Percentiles rank a stretch among this genome's conserved stretches.
Evolutionary conservation across 2,797 vertebrate species (phyloP).

Genomic region (Ispidina lecontei): DNA sequence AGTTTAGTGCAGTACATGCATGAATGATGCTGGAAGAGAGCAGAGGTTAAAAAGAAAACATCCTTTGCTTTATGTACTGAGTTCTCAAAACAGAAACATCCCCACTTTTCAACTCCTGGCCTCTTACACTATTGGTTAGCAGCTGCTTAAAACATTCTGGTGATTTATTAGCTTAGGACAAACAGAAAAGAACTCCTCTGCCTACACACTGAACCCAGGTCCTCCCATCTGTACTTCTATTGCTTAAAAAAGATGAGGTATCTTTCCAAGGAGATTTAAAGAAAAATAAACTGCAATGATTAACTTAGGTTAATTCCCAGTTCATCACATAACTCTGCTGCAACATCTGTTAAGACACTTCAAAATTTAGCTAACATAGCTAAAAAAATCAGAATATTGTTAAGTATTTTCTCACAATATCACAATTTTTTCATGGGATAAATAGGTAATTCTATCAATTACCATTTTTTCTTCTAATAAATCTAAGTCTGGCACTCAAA

Average conservation of each 20-base stretch:
- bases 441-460: constrained; percentile 58
- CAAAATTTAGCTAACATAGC: constrained; percentile 49
- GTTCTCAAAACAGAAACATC: constrained; percentile 36
- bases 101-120: constrained; percentile 13
- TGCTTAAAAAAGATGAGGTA: constrained; percentile 75
- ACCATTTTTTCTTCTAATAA: constrained; percentile 44
- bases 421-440: constrained; percentile 37
- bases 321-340: constrained; percentile 17
- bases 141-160: constrained; percentile 58
- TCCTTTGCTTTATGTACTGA: background rate
- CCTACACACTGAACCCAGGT: constrained; percentile 14
- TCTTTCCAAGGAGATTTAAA: constrained; percentile 56
- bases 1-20: constrained; percentile 5
- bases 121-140: constrained; percentile 53
- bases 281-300: constrained; percentile 60
- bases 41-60: constrained; percentile 26
- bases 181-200: constrained; percentile 18
- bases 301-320: constrained; percentile 31
- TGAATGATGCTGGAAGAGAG: constrained; percentile 53
- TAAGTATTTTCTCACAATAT: constrained; percentile 49
- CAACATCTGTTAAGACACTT: constrained; percentile 40
- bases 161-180: constrained; percentile 2
- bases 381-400: constrained; percentile 42
- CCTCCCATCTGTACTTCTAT: constrained; percentile 42
- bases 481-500: constrained; percentile 53